Percentiles rank a stretch among this genome's conserved stretches.
Evolutionary conservation across 2,113 vertebrate species (phyloP).

Genomic region (Crotalus viridis): DNA sequence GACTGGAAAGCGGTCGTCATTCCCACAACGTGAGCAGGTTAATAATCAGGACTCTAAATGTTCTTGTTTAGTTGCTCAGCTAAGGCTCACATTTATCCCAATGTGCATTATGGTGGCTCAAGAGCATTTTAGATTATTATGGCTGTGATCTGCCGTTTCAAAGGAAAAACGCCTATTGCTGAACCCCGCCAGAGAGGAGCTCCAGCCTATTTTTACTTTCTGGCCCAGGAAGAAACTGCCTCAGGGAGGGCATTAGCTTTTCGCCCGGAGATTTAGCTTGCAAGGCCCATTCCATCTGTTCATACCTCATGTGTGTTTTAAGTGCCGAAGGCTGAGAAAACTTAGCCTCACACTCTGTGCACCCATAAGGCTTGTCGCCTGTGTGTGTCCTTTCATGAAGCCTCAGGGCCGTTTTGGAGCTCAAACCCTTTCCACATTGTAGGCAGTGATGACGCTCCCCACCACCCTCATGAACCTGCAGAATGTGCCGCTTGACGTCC

Average conservation of each 20-base stretch:
- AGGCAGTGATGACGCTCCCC: conserved; percentile 81
- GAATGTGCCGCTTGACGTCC: conserved; percentile 89
- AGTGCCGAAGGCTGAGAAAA: conserved; percentile 96
- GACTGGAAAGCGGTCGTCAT: background rate
- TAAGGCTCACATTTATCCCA: background rate
- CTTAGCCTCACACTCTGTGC: conserved; percentile 83
- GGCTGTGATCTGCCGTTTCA: background rate
- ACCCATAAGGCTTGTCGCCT: conserved; percentile 86
- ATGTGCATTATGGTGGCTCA: background rate
- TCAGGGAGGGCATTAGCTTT: conserved; percentile 31
- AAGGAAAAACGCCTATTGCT: background rate
- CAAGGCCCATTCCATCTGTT: conserved; percentile 43
- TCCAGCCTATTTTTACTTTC: conserved; percentile 12
- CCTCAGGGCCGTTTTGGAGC: conserved; percentile 88
- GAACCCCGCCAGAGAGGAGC: background rate
- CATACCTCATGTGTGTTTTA: conserved; percentile 93
- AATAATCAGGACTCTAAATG: background rate
- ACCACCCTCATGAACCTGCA: conserved; percentile 92
- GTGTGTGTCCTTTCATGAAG: conserved; percentile 93
- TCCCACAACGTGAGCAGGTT: background rate
- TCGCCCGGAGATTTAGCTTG: conserved; percentile 47
- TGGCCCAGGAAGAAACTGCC: conserved; percentile 30
- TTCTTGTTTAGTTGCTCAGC: background rate
- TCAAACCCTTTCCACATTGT: conserved; percentile 89
- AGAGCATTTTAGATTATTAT: background rate